A percentile compares a stretch with the other conserved stretches of the same genome.
Conservation (phyloP, 2,888 invertebrate species). For the Limnephilus auricula region DNA sequence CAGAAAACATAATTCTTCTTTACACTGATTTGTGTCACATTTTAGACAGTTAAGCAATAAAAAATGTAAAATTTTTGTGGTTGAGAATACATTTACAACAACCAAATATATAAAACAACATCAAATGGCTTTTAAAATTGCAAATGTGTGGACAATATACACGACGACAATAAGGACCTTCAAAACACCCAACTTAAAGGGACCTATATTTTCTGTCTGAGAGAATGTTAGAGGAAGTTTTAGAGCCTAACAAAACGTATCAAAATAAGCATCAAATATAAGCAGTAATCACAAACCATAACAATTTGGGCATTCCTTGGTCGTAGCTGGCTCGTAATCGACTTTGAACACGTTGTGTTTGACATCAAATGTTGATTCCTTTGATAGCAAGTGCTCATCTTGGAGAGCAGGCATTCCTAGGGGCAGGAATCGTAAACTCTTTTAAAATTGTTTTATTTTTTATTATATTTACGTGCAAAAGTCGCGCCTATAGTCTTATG, state of each 20-base stretch:
- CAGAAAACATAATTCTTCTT: too few relatives aligned
- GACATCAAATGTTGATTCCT: slow-evolving; percentile 36
- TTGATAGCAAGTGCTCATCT: slow-evolving; percentile 20
- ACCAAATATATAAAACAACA: too few relatives aligned
- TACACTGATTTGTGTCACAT: too few relatives aligned
- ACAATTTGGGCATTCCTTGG: background rate
- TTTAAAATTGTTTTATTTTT: background rate
- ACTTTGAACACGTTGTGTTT: slow-evolving; percentile 27
- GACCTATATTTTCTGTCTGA: background rate
- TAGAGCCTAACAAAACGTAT: background rate
- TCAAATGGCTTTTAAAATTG: too few relatives aligned
- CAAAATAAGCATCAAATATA: background rate
- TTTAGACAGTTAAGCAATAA: too few relatives aligned
- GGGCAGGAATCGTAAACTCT: background rate
- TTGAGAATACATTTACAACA: too few relatives aligned
- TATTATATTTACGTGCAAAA: background rate
- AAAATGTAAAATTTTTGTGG: too few relatives aligned
- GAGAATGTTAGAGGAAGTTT: background rate
- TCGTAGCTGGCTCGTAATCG: background rate
- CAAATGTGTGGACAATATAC: too few relatives aligned
- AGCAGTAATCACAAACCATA: background rate
- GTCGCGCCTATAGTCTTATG: too few relatives aligned
- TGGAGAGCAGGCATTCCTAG: background rate
- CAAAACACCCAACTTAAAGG: background rate
- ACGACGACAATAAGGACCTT: background rate